phyloP scores from a whole-genome alignment of 2,888 invertebrate species.

The Acrobasis consociella region DNA sequence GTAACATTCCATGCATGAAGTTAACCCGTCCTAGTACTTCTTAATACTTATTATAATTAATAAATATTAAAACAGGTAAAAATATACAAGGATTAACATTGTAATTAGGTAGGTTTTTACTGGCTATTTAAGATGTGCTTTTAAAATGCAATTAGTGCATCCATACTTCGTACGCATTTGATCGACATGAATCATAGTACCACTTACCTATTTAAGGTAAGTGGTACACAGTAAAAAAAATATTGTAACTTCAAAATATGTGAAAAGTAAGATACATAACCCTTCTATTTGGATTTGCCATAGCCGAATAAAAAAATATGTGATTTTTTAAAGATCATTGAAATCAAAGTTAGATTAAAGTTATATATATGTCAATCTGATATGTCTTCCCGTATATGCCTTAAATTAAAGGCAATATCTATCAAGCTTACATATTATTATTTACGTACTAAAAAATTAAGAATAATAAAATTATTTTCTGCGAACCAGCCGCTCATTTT shows the following conservation, averaged over 20 bases:
- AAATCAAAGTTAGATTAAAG: too few relatives aligned
- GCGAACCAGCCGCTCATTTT: slow-evolving; percentile 1
- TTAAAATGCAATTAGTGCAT: not conserved
- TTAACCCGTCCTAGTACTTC: not conserved
- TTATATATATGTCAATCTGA: too few relatives aligned
- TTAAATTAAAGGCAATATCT: too few relatives aligned
- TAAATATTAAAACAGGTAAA: slow-evolving; percentile 1
- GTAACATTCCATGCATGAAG: not conserved
- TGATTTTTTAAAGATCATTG: too few relatives aligned
- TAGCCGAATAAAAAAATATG: too few relatives aligned
- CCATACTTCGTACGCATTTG: not conserved
- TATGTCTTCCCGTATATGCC: too few relatives aligned
- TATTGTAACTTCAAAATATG: too few relatives aligned
- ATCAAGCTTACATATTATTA: not conserved
- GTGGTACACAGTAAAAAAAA: too few relatives aligned
- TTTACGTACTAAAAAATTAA: not conserved
- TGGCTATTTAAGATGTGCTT: not conserved
- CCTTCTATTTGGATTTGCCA: too few relatives aligned
- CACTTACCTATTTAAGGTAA: too few relatives aligned
- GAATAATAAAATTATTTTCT: not conserved
- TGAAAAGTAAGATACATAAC: too few relatives aligned
- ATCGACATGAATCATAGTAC: too few relatives aligned
- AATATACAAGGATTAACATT: not conserved
- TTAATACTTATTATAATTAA: not conserved
- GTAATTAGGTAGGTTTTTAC: not conserved